Percentiles rank a stretch among this genome's conserved stretches.
Conservation (phyloP, 2,797 vertebrate genomes). For the Rhinatrema bivittatum region DNA sequence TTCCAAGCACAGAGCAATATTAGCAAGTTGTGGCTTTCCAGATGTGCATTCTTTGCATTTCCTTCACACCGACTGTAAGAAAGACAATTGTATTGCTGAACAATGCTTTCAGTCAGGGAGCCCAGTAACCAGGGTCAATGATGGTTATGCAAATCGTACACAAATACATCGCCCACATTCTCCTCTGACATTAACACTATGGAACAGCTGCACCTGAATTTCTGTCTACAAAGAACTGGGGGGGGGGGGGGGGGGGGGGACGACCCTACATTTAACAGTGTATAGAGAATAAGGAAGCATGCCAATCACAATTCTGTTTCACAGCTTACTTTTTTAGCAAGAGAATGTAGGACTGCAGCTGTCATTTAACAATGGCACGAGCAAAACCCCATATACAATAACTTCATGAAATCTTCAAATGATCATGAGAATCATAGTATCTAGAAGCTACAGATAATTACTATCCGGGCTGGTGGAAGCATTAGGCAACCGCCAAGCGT, state of each 20-base stretch:
- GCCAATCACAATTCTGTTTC: conserved; percentile 17
- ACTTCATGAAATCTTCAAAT: too few species aligned
- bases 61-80: conserved; percentile 1
- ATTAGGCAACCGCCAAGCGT: too few species aligned
- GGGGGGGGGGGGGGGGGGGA: conserved; percentile 9
- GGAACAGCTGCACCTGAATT: conserved; percentile 11
- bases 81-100: conserved; percentile 5
- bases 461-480: too few species aligned
- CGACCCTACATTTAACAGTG: conserved; percentile 8
- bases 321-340: not conserved
- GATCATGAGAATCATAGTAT: too few species aligned
- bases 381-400: not conserved
- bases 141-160: not conserved
- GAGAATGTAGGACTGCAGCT: not conserved
- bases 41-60: not conserved
- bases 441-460: too few species aligned
- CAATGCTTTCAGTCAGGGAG: conserved; percentile 9
- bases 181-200: not conserved
- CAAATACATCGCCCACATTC: not conserved
- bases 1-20: not conserved
- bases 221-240: conserved; percentile 1
- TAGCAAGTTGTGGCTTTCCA: conserved; percentile 6
- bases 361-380: not conserved
- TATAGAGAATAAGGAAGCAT: conserved; percentile 8
- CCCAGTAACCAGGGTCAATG: conserved; percentile 3